A percentile compares a stretch with the other conserved stretches of the same genome.
Evolutionary conservation across 2,888 invertebrate genomes (phyloP).

Genomic region (Agrotis puta): DNA sequence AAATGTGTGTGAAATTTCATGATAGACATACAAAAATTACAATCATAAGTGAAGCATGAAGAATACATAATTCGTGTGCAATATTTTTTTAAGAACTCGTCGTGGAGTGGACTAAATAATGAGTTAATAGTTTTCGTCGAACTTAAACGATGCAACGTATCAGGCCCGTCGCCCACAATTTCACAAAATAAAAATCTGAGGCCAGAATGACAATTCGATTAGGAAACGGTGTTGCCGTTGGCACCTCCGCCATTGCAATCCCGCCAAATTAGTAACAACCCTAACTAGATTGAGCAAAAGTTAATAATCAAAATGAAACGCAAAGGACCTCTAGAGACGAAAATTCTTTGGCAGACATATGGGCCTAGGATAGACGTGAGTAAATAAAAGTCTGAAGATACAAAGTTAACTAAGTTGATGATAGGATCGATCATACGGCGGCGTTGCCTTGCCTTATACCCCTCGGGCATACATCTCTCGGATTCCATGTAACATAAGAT

Average conservation of each 20-base stretch:
- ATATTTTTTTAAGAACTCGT: neutral
- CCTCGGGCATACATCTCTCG: slow-evolving; percentile 63
- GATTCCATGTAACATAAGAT: slow-evolving; percentile 53
- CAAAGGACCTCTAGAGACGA: slow-evolving; percentile 30
- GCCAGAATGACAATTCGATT: slow-evolving; percentile 18
- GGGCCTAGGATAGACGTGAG: slow-evolving; percentile 37
- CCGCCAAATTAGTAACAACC: slow-evolving; percentile 41
- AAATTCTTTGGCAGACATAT: slow-evolving; percentile 42
- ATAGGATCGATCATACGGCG: slow-evolving; percentile 62
- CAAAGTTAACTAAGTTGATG: slow-evolving; percentile 58
- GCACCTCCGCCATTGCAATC: slow-evolving; percentile 29
- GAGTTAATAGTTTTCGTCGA: neutral
- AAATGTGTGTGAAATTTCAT: too few species aligned
- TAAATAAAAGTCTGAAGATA: slow-evolving; percentile 53
- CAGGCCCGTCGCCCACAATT: neutral
- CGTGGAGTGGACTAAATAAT: neutral
- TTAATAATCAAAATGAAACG: slow-evolving; percentile 36
- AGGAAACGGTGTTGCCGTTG: slow-evolving; percentile 8
- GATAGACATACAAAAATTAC: too few species aligned
- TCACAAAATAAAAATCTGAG: slow-evolving; percentile 16
- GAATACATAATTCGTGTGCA: neutral
- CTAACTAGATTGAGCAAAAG: slow-evolving; percentile 42
- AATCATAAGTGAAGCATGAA: neutral
- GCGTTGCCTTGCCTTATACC: slow-evolving; percentile 52
- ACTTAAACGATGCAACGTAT: neutral